Evolutionary conservation across 2,797 vertebrate genomes (phyloP).

Genomic region (Synaphobranchus kaupii): DNA sequence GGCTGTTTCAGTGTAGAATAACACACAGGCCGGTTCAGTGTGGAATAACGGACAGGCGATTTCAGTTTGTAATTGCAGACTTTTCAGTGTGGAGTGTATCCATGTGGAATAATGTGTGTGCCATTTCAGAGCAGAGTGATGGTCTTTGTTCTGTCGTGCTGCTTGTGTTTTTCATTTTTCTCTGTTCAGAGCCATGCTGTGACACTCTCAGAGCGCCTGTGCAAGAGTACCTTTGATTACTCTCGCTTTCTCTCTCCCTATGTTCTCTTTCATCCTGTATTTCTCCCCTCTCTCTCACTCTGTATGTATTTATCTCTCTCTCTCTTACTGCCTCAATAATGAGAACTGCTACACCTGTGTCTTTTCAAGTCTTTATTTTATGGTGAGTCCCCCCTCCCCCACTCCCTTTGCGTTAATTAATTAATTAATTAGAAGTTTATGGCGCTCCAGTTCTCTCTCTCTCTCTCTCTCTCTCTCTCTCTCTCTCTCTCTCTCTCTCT

Average conservation of each 20-base stretch:
- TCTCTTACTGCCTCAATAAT: constrained; percentile 52
- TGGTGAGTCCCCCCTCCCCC: constrained; percentile 39
- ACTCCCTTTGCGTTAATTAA: constrained; percentile 30
- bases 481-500: too few species aligned
- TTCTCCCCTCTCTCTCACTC: constrained; percentile 7
- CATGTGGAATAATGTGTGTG: background rate
- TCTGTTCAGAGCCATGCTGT: background rate
- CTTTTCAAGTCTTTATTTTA: constrained; percentile 55
- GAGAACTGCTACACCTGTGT: constrained; percentile 59
- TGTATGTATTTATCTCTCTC: constrained; percentile 39
- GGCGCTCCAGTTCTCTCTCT: background rate
- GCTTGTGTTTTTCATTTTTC: constrained; percentile 48
- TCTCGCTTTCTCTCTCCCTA: background rate
- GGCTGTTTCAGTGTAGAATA: too few species aligned
- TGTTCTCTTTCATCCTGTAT: background rate
- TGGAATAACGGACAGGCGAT: background rate
- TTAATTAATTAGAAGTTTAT: constrained; percentile 41
- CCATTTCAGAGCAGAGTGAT: constrained; percentile 13
- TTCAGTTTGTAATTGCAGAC: background rate
- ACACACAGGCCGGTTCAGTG: background rate
- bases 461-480: too few species aligned
- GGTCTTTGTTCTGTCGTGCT: constrained; percentile 59
- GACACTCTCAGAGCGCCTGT: background rate
- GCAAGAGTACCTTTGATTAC: background rate
- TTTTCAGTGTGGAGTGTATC: background rate